Base-by-base conservation (phyloP, 1,140 invertebrate genomes). In the Atta cephalotes region DNA sequence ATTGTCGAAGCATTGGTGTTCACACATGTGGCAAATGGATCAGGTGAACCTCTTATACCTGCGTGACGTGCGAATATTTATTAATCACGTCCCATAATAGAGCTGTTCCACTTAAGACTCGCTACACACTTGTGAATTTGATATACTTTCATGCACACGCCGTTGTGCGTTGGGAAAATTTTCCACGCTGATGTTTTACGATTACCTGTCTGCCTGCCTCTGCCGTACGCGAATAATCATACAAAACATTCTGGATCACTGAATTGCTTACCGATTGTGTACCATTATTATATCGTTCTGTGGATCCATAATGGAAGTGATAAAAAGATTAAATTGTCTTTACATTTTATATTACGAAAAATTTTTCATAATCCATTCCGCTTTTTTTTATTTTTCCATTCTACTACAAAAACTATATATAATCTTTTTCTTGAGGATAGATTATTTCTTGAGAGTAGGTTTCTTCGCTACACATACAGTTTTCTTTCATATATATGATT, bases 21-120 rank as follows among this genome's bases (percentile, higher is more conserved):
- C 18, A 21, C 49, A 53, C 49, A 68, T 65, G 49, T 56, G 63
- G 65, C 21, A 25, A 49, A 45, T 16, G 39, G 31, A 39, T 71
- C 65, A 81, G 63, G 63, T 70, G 49, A 53, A 71, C 31, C 51
- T 45, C 65, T 71, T 39, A 39, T 39, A 71, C 66, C 79, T 81
- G 51, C 53, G 31, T 45, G 25, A 39, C 31, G 31, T 25, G 21
- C n/a, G 79, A 81, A 58, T 81, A 70, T 81, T 81, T 81, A 81
- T 71, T 81, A 81, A 81, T 81, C 79, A 81, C 65, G 51, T 16
- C 31, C 51, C 65, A 71, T 81, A 81, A 81, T 81, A 81, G 79
- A 81, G 79, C 79, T 81, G 79, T 81, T 81, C 79, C 35, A 81
- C 79, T 81, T 81, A 81, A 39, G 79, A 81, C 65, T 71, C 51